Conservation (phyloP, 2,797 vertebrate species). For the Platyrinchus mystaceus region DNA sequence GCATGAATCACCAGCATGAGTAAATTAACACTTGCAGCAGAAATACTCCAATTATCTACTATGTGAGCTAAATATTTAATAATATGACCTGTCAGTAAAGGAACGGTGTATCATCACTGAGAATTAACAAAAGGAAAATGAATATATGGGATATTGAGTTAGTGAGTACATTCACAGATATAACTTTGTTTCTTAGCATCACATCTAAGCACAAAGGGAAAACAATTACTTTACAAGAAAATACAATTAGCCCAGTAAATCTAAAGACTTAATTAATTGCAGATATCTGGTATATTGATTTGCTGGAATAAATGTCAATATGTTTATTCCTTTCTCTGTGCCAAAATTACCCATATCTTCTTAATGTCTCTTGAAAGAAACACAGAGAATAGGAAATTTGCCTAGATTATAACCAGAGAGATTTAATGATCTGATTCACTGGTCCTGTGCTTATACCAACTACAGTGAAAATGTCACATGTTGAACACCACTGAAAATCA, state of each 20-base stretch:
- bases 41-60: not conserved
- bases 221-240: not conserved
- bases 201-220: not conserved
- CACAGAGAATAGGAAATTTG: not conserved
- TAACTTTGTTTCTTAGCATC: not conserved
- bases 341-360: not conserved
- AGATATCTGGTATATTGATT: accelerated
- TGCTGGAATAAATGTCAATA: not conserved
- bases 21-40: not conserved
- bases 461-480: not conserved
- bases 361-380: not conserved
- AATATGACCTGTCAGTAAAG: not conserved
- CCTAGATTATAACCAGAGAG: not conserved
- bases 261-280: not conserved
- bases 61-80: not conserved
- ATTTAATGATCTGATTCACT: not conserved
- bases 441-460: not conserved
- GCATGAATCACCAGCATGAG: not conserved
- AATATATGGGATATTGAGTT: not conserved
- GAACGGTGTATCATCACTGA: not conserved
- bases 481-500: not conserved
- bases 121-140: not conserved
- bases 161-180: not conserved
- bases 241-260: not conserved
- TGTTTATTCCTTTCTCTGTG: not conserved